Base-by-base conservation (phyloP, 2,113 vertebrate species). In the Myrmecophaga tridactyla region DNA sequence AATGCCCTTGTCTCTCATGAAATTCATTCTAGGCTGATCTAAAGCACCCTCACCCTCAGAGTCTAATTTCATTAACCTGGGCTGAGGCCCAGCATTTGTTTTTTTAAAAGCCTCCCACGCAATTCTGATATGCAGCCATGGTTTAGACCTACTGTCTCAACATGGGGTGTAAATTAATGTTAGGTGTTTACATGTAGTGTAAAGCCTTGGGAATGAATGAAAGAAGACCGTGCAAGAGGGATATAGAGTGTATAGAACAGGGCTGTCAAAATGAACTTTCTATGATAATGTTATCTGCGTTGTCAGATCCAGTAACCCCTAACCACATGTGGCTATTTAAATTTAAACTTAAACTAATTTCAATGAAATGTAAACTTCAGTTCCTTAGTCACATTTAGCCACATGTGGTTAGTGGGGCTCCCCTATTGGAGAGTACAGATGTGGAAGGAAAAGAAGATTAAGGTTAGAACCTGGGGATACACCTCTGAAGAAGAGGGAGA, bases 1-100 rank as follows among this genome's bases (percentile, higher is more conserved):
- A 84, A 94, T 5, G 67, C 75, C 77, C 92, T 94, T 95, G 12
- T 86, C 89, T 85, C 92, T 94, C 56, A 76, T 91, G 69, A 86
- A 81, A 67, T 78, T 17, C 46, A 31, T 95, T 75, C 6, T 41
- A 87, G 39, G 51, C 27, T 75, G 41, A 81, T 60, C 63, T 41
- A 20, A 14, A 60, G 36, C 2, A 1, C 14, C 3, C 39, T 69
- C 2, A 36, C 7, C 4, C 7, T 39, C 43, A 67, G 69, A 94
- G 8, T 96, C 69, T 84, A 14, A 83, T 63, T 92, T 81, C 69
- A 69, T 56, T 63, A 89, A 60, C 62, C 13, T n/a, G 21, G 51
- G 29, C 17, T 41, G 51, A 4, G 18, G 36, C 7, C 31, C 51
- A 88, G n/a, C 3, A 70, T 86, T 63, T 96, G 5, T 83, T 11